These are phyloP conservation scores for Trileptium ribeirensis DNA, from an alignment of 2,888 invertebrate genomes.

Conservation along the genomic window DNA sequence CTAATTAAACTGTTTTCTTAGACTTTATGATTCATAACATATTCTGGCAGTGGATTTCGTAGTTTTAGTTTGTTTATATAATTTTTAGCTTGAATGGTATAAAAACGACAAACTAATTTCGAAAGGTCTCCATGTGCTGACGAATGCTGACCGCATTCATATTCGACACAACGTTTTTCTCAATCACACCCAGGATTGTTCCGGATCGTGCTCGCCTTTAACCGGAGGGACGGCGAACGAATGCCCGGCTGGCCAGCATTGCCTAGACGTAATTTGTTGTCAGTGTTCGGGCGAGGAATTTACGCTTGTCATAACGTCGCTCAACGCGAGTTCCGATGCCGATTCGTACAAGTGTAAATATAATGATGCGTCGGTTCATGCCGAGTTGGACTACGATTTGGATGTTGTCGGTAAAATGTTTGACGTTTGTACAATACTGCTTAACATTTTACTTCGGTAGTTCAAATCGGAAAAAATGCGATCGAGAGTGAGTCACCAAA, in stretches of 20 bases:
- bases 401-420: not conserved
- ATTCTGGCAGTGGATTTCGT: not conserved
- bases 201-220: conserved; percentile 5
- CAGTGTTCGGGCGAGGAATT: conserved; percentile 21
- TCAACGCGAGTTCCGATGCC: conserved; percentile 7
- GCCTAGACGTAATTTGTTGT: conserved; percentile 22
- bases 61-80: not conserved
- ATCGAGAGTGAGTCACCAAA: too few species aligned
- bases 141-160: not conserved
- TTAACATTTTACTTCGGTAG: too few species aligned
- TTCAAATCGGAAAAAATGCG: too few species aligned
- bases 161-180: conserved; percentile 2
- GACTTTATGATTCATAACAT: too few species aligned
- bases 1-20: too few species aligned
- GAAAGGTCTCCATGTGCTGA: not conserved
- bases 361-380: not conserved
- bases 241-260: conserved; percentile 8
- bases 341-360: conserved; percentile 20
- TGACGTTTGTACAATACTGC: too few species aligned
- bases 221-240: not conserved
- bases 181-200: conserved; percentile 13
- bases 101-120: conserved; percentile 6
- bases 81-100: conserved; percentile 19
- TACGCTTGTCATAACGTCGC: conserved; percentile 18
- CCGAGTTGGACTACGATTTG: conserved; percentile 8